phyloP scores from a whole-genome alignment of 1,140 invertebrate species.

The Zaprionus inermis region DNA sequence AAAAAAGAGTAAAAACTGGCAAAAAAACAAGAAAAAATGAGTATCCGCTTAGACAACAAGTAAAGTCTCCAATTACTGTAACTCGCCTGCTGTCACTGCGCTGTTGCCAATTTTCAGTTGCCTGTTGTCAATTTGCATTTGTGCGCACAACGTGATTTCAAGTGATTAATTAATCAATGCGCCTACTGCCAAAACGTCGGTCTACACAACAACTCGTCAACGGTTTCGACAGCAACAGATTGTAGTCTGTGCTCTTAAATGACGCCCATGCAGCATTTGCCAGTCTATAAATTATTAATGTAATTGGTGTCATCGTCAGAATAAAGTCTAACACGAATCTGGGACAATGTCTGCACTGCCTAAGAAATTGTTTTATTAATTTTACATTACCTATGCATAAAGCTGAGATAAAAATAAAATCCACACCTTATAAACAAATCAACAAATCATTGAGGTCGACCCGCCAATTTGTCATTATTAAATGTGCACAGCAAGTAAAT shows the following conservation, averaged over 20 bases:
- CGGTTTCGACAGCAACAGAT: slow-evolving; percentile 14
- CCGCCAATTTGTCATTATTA: not conserved
- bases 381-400: not conserved
- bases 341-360: not conserved
- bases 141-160: slow-evolving; percentile 37
- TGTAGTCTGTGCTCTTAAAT: not conserved
- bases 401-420: not conserved
- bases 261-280: slow-evolving; percentile 22
- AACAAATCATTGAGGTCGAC: not conserved
- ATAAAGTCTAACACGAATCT: slow-evolving; percentile 16
- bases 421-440: too few relatives aligned
- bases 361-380: not conserved
- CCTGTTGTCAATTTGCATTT: slow-evolving; percentile 47
- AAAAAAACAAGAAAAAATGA: slow-evolving; percentile 12
- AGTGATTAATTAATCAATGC: slow-evolving; percentile 54
- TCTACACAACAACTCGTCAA: slow-evolving; percentile 28
- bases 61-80: slow-evolving; percentile 74
- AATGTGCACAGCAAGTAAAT: not conserved
- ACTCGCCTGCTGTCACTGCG: slow-evolving; percentile 27
- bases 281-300: slow-evolving; percentile 12
- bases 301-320: slow-evolving; percentile 40
- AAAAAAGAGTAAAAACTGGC: slow-evolving; percentile 36
- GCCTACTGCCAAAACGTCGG: slow-evolving; percentile 34
- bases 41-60: slow-evolving; percentile 38
- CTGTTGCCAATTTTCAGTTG: slow-evolving; percentile 23